Base-by-base conservation (phyloP, 2,888 invertebrate species). In the Drosophila mercatorum region DNA sequence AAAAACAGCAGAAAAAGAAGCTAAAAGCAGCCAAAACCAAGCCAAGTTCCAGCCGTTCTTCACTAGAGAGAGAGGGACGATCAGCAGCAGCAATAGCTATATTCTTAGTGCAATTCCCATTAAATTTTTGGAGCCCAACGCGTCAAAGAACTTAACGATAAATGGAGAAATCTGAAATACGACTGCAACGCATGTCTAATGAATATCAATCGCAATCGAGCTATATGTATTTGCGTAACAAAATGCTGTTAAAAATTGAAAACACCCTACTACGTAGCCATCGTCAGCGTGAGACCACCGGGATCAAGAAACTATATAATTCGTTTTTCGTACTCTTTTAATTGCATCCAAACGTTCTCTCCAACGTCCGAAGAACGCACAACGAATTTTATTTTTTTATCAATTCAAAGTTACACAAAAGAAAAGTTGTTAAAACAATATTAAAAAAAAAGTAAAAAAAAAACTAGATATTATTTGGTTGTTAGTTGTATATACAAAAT, bases 301-400 rank as follows among this genome's bases (percentile, higher is more conserved):
- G 97, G 73, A 96, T 97, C 91, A 97, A 97, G 93, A 97, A 97
- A 93, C 94, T 97, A 92, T 97, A 97, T 94, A 97, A 97, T 94
- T 96, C 96, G 73, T 97, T 97, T 94, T 97, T 97, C 93, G 97
- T 97, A 83, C 95, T 97, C 93, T 97, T 97, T 94, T 97, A 97
- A 96, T 94, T 90, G 59, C 53, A 61, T 76, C 28, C 51, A 60
- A 44, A 74, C 43, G 43, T 14, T 36, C 36, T 28, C 36, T 43
- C 36, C 52, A 38, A 34, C 65, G 66, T 65, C 57, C 60, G 49
- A 81, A 76, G 71, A 76, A 79, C 85, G 88, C 88, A 88, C 85
- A 84, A 85, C 79, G 77, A 85, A 79, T 78, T 80, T 70, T 62
- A 71, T 64, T 68, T 63, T 72, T 59, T 69, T 64, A 70, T 75